Evolutionary conservation across 1,140 invertebrate species (phyloP), one percentile per base, ranked within the genome.

Genomic region (Anastrepha ludens): DNA sequence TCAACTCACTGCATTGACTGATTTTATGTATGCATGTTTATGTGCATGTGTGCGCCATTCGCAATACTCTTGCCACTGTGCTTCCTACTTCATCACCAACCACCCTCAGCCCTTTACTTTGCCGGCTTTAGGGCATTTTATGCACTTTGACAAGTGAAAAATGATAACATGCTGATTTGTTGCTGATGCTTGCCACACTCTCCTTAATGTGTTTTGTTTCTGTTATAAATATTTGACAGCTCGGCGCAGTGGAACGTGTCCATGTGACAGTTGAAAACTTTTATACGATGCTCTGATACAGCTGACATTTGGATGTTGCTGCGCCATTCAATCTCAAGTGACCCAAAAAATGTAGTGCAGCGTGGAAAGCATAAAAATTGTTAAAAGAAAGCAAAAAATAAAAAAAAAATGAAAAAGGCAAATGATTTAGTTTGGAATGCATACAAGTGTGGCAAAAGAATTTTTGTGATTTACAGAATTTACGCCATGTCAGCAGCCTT

Each of bases 151-250:
- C 15, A 74, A 74, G 70, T 74, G 70, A 74, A 74, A 74, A 74
- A 74, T 74, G 70, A 74, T 50, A 74, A 74, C 70, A 74, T 29
- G 70, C 70, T 74, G 70, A 74, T 74, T 74, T 74, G 70, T 74
- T 74, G 44, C 44, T 74, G 70, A 74, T 74, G 70, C 11, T 41
- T 74, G 70, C 13, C 70, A 50, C 70, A 74, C 70, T 17, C 15
- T 74, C 13, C 8, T n/a, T 50, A 47, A 74, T 47, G 70, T 74
- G 44, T 74, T 74, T 74, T 70, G 29, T 70, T 70, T 47, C 44
- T 41, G 67, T 70, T 70, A 41, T 70, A 20, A n/a, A 17, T 64
- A 29, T 74, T 15, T 17, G 70, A 74, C 70, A 74, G 70, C 15
- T 44, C 41, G 44, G 5, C 70, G 15, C 70, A 47, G 70, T 44